Percentiles rank a stretch among this genome's conserved stretches.
These are phyloP conservation scores for Drosophila nr. medialis DNA, from an alignment of 2,888 invertebrate genomes.

Conservation along the genomic window DNA sequence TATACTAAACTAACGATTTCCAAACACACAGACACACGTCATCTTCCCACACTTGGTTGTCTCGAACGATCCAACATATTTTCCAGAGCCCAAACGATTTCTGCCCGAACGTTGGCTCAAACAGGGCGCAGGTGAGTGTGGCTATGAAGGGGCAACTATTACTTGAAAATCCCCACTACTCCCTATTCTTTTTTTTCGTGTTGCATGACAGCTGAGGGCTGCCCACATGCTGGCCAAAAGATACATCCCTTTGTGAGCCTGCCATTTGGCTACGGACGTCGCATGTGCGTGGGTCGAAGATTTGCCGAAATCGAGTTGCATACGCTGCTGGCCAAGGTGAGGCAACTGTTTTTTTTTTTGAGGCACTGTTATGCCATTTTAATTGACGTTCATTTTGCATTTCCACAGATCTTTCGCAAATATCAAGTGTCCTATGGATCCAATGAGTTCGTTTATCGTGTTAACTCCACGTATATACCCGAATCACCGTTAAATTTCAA, in stretches of 20 bases:
- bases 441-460: slow-evolving; percentile 89
- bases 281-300: slow-evolving; percentile 91
- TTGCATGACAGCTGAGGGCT: slow-evolving; percentile 50
- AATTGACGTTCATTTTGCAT: slow-evolving; percentile 15
- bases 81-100: slow-evolving; percentile 89
- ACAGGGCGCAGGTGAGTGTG: slow-evolving; percentile 80
- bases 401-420: slow-evolving; percentile 88
- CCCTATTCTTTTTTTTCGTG: neutral
- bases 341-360: neutral
- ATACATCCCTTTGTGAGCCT: slow-evolving; percentile 91
- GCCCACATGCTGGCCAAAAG: slow-evolving; percentile 85
- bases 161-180: neutral
- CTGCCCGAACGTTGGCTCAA: slow-evolving; percentile 93
- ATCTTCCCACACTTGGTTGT: slow-evolving; percentile 92
- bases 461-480: slow-evolving; percentile 90
- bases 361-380: slow-evolving; percentile 1
- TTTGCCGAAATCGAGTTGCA: slow-evolving; percentile 93
- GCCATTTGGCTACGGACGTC: slow-evolving; percentile 91
- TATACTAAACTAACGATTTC: neutral
- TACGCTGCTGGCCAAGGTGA: slow-evolving; percentile 90
- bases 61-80: slow-evolving; percentile 90
- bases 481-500: slow-evolving; percentile 90
- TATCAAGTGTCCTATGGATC: slow-evolving; percentile 89
- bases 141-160: neutral
- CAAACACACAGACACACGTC: slow-evolving; percentile 88